phyloP scores from a whole-genome alignment of 2,888 invertebrate genomes.

The Caenorhabditis sp. region DNA sequence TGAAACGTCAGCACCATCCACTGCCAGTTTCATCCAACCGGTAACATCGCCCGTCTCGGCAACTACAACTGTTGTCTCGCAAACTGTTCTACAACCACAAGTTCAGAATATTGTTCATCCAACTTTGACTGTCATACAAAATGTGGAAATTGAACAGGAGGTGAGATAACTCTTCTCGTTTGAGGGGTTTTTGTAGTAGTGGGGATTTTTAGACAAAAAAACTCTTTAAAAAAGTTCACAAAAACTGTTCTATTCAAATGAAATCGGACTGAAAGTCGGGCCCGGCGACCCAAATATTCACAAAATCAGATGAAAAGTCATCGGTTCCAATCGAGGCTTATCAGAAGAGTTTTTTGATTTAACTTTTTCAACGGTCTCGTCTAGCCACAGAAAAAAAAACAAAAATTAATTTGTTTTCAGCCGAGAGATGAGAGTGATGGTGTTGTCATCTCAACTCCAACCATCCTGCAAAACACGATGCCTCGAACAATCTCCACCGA shows the following conservation, averaged over 20 bases:
- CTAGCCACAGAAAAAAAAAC: too few relatives aligned
- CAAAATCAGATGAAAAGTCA: too few relatives aligned
- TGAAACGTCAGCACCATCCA: not conserved
- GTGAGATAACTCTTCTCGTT: not conserved
- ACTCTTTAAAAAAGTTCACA: too few relatives aligned
- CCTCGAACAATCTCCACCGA: conserved; percentile 31
- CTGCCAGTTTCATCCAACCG: not conserved
- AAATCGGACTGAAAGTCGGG: too few relatives aligned
- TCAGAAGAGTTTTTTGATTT: too few relatives aligned
- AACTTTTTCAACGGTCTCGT: too few relatives aligned
- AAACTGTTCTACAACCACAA: not conserved
- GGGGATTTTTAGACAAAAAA: too few relatives aligned
- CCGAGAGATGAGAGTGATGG: conserved; percentile 5
- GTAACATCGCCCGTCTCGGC: conserved; percentile 6
- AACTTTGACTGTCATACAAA: not conserved
- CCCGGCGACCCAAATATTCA: too few relatives aligned
- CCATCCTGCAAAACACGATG: conserved; percentile 23
- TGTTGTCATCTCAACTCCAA: conserved; percentile 12
- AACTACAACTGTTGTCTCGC: conserved; percentile 6
- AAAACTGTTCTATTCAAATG: too few relatives aligned
- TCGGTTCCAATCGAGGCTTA: too few relatives aligned
- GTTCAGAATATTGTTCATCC: conserved; percentile 1
- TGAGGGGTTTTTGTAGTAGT: too few relatives aligned
- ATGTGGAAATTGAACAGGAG: conserved; percentile 5
- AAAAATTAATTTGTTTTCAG: not conserved